A percentile compares a stretch with the other conserved stretches of the same genome.
phyloP scores from a whole-genome alignment of 2,113 vertebrate species.

The Pseudonaja textilis region DNA sequence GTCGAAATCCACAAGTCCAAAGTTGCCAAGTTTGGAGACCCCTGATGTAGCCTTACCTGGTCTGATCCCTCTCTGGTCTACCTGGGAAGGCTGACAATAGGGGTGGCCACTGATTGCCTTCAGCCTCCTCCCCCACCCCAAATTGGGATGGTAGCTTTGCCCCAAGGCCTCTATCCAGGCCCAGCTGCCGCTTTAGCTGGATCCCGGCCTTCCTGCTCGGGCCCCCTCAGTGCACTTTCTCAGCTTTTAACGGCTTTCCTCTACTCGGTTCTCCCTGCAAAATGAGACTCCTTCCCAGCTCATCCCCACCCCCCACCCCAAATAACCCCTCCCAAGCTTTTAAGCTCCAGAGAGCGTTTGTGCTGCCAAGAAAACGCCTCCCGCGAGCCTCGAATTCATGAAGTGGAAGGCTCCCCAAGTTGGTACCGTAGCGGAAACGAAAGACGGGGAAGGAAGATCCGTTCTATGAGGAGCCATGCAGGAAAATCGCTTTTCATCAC shows the following conservation, averaged over 20 bases:
- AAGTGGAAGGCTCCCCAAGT: background rate
- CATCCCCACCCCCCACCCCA: background rate
- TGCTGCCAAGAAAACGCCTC: background rate
- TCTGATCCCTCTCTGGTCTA: too few species aligned
- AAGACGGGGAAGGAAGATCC: background rate
- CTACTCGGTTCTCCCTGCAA: background rate
- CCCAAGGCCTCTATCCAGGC: conserved; percentile 8
- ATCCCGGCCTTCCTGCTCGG: conserved; percentile 13
- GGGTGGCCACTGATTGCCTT: fast-evolving
- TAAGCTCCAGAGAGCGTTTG: background rate
- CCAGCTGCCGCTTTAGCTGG: background rate
- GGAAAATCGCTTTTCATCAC: too few species aligned
- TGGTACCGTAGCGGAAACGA: background rate
- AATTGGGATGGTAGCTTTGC: background rate
- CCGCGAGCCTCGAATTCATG: background rate
- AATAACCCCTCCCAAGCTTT: background rate
- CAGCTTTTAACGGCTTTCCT: conserved; percentile 25
- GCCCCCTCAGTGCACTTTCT: conserved; percentile 18
- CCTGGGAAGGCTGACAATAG: background rate
- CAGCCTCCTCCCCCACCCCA: background rate
- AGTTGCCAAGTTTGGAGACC: too few species aligned
- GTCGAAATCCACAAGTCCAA: too few species aligned
- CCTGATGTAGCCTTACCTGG: too few species aligned
- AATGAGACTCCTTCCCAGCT: background rate
- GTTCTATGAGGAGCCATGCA: background rate